A percentile compares a stretch with the other conserved stretches of the same genome.
These are phyloP conservation scores for Anguilla pacifica DNA, from an alignment of 2,797 vertebrate species.

Conservation along the genomic window DNA sequence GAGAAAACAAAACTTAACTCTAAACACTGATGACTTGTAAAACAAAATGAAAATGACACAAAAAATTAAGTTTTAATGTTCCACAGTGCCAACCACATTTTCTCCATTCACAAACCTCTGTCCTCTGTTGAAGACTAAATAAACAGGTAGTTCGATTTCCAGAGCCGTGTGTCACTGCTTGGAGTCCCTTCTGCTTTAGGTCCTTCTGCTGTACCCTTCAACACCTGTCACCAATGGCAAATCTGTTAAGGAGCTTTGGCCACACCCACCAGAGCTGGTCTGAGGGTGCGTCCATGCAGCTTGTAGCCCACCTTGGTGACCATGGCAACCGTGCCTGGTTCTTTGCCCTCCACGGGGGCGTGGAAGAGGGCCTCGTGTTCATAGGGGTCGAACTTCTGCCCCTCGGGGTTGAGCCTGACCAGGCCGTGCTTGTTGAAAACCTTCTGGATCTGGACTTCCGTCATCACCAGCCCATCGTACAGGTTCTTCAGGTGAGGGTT, in stretches of 20 bases:
- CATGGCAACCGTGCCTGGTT: conserved; percentile 85
- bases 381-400: conserved; percentile 92
- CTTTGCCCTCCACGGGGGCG: conserved; percentile 80
- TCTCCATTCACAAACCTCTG: too few species aligned
- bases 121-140: conserved; percentile 8
- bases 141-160: conserved; percentile 42
- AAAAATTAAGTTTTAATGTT: not conserved
- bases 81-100: conserved; percentile 5
- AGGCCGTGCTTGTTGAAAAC: conserved; percentile 93
- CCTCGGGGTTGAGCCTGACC: conserved; percentile 82
- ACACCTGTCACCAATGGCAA: not conserved
- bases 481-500: conserved; percentile 95
- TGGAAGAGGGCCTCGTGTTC: conserved; percentile 96
- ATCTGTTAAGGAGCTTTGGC: conserved; percentile 80
- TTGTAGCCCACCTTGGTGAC: conserved; percentile 97
- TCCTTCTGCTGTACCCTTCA: conserved; percentile 41
- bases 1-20: conserved; percentile 19
- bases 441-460: conserved; percentile 91
- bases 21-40: conserved; percentile 14
- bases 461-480: conserved; percentile 93
- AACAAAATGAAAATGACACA: not conserved
- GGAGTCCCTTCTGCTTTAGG: conserved; percentile 39
- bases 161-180: conserved; percentile 38
- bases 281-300: conserved; percentile 88
- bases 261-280: conserved; percentile 92